Evolutionary conservation across 2,888 invertebrate genomes (phyloP).

Genomic region (Epirrhoe tristata): DNA sequence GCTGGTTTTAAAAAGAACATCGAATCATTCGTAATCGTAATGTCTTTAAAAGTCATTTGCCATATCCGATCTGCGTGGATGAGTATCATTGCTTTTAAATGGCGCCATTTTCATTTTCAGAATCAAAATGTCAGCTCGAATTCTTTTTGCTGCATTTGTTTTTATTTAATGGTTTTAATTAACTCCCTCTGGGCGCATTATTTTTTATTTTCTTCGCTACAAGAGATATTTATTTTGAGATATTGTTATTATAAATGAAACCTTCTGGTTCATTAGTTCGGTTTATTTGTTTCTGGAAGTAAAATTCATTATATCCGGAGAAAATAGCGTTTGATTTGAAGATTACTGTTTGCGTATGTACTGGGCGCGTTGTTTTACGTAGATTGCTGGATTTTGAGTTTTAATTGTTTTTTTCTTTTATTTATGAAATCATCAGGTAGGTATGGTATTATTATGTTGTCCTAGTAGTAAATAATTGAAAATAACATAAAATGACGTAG

Average conservation of each 20-base stretch:
- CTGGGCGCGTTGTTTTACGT: too few species aligned
- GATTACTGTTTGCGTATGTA: too few species aligned
- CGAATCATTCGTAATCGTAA: constrained; percentile 23
- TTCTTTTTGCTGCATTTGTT: constrained; percentile 44
- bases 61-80: constrained; percentile 31
- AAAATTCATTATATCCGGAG: too few species aligned
- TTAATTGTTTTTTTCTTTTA: too few species aligned
- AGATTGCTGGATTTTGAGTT: too few species aligned
- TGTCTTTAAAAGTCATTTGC: constrained; percentile 47
- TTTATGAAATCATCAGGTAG: too few species aligned
- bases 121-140: constrained; percentile 33
- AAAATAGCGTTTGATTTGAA: too few species aligned
- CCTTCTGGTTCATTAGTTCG: constrained; percentile 20
- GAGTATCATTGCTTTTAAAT: constrained; percentile 38
- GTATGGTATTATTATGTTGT: too few species aligned
- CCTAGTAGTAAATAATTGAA: too few species aligned
- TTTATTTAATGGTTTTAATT: constrained; percentile 42
- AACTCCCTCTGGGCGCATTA: constrained; percentile 39
- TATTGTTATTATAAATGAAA: constrained; percentile 21
- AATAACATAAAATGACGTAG: too few species aligned
- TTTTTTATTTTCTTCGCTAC: constrained; percentile 35
- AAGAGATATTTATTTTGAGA: constrained; percentile 25
- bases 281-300: constrained; percentile 1
- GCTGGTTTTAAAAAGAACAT: neutral
- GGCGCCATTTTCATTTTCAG: constrained; percentile 35